phyloP scores from a whole-genome alignment of 2,113 vertebrate species.

The Hymenochirus boettgeri region DNA sequence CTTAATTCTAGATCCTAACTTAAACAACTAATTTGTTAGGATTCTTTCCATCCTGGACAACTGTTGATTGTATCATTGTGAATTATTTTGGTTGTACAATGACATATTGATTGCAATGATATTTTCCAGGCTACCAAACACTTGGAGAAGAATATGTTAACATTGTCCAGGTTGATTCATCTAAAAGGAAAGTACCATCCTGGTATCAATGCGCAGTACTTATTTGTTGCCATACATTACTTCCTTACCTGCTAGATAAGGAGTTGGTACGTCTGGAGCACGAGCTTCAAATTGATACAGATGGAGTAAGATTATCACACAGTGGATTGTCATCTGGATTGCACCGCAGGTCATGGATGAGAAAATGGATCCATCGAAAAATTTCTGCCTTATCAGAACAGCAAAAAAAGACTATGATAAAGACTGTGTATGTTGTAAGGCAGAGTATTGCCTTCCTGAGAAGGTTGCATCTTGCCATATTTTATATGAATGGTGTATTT shows the following conservation, averaged over 20 bases:
- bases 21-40: too few relatives aligned
- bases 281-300: constrained; percentile 63
- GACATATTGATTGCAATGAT: background rate
- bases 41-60: too few relatives aligned
- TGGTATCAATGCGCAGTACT: constrained; percentile 56
- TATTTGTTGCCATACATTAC: constrained; percentile 63
- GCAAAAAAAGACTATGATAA: constrained; percentile 66
- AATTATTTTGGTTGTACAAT: background rate
- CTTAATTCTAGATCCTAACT: too few relatives aligned
- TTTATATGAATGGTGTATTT: constrained; percentile 78
- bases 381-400: constrained; percentile 57
- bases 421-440: constrained; percentile 50
- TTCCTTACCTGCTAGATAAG: constrained; percentile 83
- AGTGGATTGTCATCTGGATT: constrained; percentile 42
- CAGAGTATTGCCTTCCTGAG: constrained; percentile 68
- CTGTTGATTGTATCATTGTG: background rate
- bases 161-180: constrained; percentile 82
- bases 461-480: constrained; percentile 76
- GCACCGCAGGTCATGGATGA: constrained; percentile 43
- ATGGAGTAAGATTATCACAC: constrained; percentile 6
- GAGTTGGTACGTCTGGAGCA: constrained; percentile 76
- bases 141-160: constrained; percentile 91
- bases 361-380: constrained; percentile 56
- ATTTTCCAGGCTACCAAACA: constrained; percentile 79
- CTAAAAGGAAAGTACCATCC: constrained; percentile 68